Base-by-base conservation (phyloP, 1,140 invertebrate genomes). In the Palaemon carinicauda region DNA sequence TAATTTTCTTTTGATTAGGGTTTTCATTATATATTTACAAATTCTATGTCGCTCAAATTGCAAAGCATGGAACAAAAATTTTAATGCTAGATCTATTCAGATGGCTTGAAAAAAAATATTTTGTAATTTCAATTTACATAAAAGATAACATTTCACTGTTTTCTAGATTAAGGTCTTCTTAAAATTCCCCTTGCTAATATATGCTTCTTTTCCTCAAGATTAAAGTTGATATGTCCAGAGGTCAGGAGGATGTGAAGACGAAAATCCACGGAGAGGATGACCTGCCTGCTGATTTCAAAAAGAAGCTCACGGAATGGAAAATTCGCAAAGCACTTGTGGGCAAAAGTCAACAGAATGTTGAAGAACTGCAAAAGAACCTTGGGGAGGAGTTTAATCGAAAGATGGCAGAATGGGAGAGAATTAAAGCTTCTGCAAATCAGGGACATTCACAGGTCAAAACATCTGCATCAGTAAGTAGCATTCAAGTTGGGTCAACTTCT, bases 311-410 rank as follows among this genome's bases (percentile, higher is more conserved):
- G 0, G 89, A 89, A 75, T 90, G 89, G 89, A 86, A 89, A 80
- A 89, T 90, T 71, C 85, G 88, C 21, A 89, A 90, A 50, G 88
- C 89, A 24, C 52, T 89, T 10, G 88, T 79, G 15, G 84, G 89
- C 21, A 85, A 89, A 71, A 83, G 84, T 50, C 85, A 89, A 52
- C 89, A 89, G 75, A 91, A 91, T 69, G 90, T 92, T 24, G 91
- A 91, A 27, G 92, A 92, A 77, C 89, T 93, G 50, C 92, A 92
- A 82, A 90, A 91, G 24, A 91, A 91, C 79, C 89, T 93, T 9
- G 91, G 91, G 5, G 91, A 93, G 29, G 92, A 92, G 87, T 93
- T 93, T 89, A 92, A 90, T 65, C 90, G 91, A 27, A 93, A 93
- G 88, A 90, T 93, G 78, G 91, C 92, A 75, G 92, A 93, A 89